phyloP scores from a whole-genome alignment of 2,888 invertebrate species.

The Callimorpha dominula region DNA sequence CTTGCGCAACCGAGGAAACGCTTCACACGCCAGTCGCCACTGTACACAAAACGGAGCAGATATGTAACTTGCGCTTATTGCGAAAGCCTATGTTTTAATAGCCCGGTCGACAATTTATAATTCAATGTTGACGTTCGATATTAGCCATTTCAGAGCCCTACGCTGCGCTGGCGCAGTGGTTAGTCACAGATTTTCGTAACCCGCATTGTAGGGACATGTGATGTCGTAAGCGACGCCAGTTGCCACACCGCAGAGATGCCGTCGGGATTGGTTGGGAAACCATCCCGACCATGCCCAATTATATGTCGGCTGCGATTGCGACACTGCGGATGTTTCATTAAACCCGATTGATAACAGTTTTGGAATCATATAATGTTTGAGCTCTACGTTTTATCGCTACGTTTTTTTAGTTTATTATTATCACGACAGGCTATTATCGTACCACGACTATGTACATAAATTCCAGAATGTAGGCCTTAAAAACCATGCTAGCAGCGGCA shows the following conservation, averaged over 20 bases:
- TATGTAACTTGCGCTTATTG: conserved; percentile 68
- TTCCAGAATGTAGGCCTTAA: conserved; percentile 80
- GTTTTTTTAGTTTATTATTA: conserved; percentile 29
- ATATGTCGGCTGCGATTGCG: conserved; percentile 77
- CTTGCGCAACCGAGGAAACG: conserved; percentile 79
- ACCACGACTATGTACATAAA: conserved; percentile 42
- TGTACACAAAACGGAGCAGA: conserved; percentile 69
- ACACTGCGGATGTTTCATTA: conserved; percentile 71
- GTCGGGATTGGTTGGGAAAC: conserved; percentile 86
- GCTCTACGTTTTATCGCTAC: conserved; percentile 41
- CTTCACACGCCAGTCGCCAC: conserved; percentile 66
- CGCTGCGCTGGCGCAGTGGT: conserved; percentile 56
- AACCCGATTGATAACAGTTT: conserved; percentile 71
- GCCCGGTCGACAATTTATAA: conserved; percentile 66
- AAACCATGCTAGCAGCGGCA: conserved; percentile 76
- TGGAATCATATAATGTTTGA: conserved; percentile 38
- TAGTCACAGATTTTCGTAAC: conserved; percentile 86
- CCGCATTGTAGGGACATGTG: conserved; percentile 83
- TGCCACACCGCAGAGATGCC: conserved; percentile 81
- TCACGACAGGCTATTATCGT: conserved; percentile 27
- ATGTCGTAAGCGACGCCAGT: conserved; percentile 79
- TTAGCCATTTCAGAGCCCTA: conserved; percentile 68
- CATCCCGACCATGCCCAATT: conserved; percentile 83
- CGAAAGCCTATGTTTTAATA: conserved; percentile 72
- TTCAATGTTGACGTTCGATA: conserved; percentile 59